Evolutionary conservation across 1,140 invertebrate genomes (phyloP), one percentile per base, ranked within the genome.

Genomic region (Choristoneura fumiferana): DNA sequence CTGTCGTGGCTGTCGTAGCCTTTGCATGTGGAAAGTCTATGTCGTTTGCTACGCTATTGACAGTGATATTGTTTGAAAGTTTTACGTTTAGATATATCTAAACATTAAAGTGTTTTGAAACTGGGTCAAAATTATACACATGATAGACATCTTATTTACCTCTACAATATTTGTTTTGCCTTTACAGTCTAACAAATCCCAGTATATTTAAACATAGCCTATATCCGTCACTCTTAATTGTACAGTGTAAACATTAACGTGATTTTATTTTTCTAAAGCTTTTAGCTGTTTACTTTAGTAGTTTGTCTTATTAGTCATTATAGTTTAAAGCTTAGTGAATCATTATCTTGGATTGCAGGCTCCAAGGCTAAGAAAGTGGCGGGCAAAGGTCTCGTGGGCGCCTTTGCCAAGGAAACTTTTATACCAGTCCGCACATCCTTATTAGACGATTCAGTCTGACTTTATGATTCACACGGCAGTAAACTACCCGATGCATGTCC

Each of bases 331-430:
- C 4, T 13, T 18, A n/a, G 22, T 49, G 43, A 49, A 49, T 49
- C 43, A 49, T 49, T 49, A 49, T 49, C 43, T 49, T 18, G 18
- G 43, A 29, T 49, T 29, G 43, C 29, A 22, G 43, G 17, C 43
- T 15, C 18, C 43, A 49, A 49, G 43, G 43, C 43, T 29, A 29
- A 12, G 43, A 49, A 49, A 49, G 43, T 49, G 22, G 18, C 22
- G 43, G 43, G 17, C 43, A 49, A 49, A 49, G 43, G 43, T 49
- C 43, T 22, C 14, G 43, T 49, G 43, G 43, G 43, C 43, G 43
- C 43, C n/a, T 12, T 1, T n/a, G 9, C 22, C 12, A 49, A 49
- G 43, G 43, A 49, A 49, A 49, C 43, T 45, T 12, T 49, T 33
- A 49, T 49, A 49, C 22, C 2, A 49, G 22, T n/a, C 18, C 17